A percentile compares a stretch with the other conserved stretches of the same genome.
phyloP scores from a whole-genome alignment of 1,140 invertebrate genomes.

The Diabrotica virgifera region DNA sequence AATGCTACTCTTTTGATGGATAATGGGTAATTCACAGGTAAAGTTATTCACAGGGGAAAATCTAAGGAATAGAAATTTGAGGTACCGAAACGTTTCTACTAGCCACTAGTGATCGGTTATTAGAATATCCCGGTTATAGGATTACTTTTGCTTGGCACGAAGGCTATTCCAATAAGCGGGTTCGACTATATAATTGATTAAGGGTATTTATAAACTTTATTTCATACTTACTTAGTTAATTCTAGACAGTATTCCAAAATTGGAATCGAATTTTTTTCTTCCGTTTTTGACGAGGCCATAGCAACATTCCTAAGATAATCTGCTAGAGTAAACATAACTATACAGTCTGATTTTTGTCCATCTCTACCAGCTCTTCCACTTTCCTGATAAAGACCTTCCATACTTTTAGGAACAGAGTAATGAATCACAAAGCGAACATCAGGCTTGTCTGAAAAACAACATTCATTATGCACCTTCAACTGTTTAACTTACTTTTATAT shows the following conservation, averaged over 20 bases:
- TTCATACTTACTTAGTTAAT: slow-evolving; percentile 21
- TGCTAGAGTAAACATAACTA: slow-evolving; percentile 48
- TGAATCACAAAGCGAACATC: slow-evolving; percentile 92
- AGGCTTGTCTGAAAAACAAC: slow-evolving; percentile 71
- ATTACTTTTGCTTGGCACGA: too few species aligned
- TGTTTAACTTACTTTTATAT: too few species aligned
- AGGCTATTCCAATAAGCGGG: too few species aligned
- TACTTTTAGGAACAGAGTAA: slow-evolving; percentile 87
- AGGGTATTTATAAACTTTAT: background rate
- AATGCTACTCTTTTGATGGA: too few species aligned
- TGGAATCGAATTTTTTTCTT: slow-evolving; percentile 32
- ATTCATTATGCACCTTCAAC: too few species aligned
- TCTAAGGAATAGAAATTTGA: too few species aligned
- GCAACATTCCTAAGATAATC: slow-evolving; percentile 40
- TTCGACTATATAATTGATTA: background rate
- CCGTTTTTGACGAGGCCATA: slow-evolving; percentile 32
- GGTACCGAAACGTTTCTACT: too few species aligned
- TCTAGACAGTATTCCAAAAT: slow-evolving; percentile 41
- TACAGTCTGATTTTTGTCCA: slow-evolving; percentile 76
- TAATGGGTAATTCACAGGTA: too few species aligned
- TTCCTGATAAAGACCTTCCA: slow-evolving; percentile 99
- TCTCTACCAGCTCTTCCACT: slow-evolving; percentile 93
- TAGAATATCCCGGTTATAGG: too few species aligned
- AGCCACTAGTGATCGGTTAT: too few species aligned
- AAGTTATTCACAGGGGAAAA: too few species aligned